These are phyloP conservation scores for Xyliphius kryptos DNA, from an alignment of 2,113 vertebrate species.

Conservation along the genomic window DNA sequence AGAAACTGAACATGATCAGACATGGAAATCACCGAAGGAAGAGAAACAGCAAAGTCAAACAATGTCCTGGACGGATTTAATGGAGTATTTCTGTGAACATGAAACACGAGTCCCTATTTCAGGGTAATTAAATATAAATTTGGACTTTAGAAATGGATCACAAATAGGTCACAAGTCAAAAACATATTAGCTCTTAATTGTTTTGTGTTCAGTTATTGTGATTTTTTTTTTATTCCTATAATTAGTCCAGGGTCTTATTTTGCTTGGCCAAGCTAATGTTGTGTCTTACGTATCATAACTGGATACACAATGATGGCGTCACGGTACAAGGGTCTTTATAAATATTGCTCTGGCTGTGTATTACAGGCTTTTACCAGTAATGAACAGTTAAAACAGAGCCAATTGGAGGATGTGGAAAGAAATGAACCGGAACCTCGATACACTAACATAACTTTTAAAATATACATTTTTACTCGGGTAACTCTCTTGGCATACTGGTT, in stretches of 20 bases:
- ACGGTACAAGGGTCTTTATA: constrained; percentile 5
- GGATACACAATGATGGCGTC: background rate
- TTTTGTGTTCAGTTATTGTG: constrained; percentile 2
- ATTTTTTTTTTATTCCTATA: constrained; percentile 3
- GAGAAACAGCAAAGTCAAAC: constrained; percentile 18
- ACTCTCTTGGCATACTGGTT: constrained; percentile 16
- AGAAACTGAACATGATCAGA: too few species aligned
- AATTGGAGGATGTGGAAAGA: constrained; percentile 49
- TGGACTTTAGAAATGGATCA: background rate
- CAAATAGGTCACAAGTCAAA: constrained; percentile 7
- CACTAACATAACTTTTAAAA: constrained; percentile 70
- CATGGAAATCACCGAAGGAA: constrained; percentile 11
- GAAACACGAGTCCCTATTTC: constrained; percentile 19
- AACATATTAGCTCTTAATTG: constrained; percentile 12
- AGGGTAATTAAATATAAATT: constrained; percentile 22
- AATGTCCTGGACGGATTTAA: constrained; percentile 9
- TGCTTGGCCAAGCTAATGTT: constrained; percentile 5
- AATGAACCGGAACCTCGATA: constrained; percentile 69
- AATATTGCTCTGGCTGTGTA: constrained; percentile 40
- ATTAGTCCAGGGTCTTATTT: constrained; percentile 20
- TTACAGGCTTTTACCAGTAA: constrained; percentile 42
- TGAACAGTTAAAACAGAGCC: constrained; percentile 61
- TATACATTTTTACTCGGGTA: constrained; percentile 62
- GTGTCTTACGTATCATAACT: constrained; percentile 15
- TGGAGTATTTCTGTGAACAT: background rate